Conservation (phyloP, 2,113 vertebrate species). For the Trichomycterus rosablanca region DNA sequence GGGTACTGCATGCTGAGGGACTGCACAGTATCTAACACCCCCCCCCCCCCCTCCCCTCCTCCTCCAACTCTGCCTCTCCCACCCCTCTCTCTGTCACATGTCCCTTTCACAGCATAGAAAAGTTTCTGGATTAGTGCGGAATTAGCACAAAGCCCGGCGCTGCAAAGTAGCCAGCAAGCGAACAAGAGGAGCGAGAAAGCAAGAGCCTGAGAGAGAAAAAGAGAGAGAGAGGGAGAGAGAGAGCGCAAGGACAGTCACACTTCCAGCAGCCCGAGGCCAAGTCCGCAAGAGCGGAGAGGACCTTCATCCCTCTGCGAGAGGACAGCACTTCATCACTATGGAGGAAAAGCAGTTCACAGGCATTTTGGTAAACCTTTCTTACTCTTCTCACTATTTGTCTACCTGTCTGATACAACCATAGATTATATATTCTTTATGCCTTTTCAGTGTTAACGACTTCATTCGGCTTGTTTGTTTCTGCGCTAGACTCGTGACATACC, state of each 20-base stretch:
- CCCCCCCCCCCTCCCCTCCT: conserved; percentile 12
- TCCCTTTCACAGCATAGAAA: conserved; percentile 74
- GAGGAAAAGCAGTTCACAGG: conserved; percentile 67
- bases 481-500: no score
- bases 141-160: conserved; percentile 68
- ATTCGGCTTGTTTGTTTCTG: no score
- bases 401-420: no score
- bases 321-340: conserved; percentile 56
- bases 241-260: no score
- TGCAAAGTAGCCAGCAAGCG: conserved; percentile 53
- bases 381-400: no score
- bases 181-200: conserved; percentile 47
- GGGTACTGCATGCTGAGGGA: conserved; percentile 30
- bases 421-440: no score
- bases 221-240: conserved; percentile 44
- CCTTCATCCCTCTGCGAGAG: conserved; percentile 52
- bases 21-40: conserved; percentile 58
- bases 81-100: conserved; percentile 64
- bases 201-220: conserved; percentile 45
- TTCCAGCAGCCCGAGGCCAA: conserved; percentile 23
- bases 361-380: conserved; percentile 64
- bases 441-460: no score
- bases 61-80: conserved; percentile 4
- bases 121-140: conserved; percentile 74
- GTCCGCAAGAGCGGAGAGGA: conserved; percentile 45